phyloP scores from a whole-genome alignment of 2,113 vertebrate species.

The Dolichallabes microphthalmus region DNA sequence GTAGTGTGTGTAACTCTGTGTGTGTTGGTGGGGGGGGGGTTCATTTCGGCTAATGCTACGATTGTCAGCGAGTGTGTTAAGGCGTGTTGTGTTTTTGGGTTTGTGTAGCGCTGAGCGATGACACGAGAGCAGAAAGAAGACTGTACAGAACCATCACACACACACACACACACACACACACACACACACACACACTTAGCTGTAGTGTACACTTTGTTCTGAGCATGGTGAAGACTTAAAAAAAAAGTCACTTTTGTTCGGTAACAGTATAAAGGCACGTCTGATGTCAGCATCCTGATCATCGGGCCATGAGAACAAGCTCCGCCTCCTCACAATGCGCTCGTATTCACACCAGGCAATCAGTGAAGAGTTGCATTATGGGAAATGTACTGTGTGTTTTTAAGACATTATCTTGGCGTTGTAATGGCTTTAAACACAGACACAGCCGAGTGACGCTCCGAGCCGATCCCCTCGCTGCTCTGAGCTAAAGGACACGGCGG shows the following conservation, averaged over 20 bases:
- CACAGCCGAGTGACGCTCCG: not conserved
- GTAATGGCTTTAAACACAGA: slow-evolving; percentile 47
- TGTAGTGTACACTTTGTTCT: slow-evolving; percentile 80
- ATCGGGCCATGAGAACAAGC: slow-evolving; percentile 20
- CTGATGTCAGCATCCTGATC: slow-evolving; percentile 66
- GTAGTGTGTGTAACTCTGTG: not conserved
- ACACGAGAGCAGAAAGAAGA: slow-evolving; percentile 73
- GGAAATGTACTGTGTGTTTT: slow-evolving; percentile 59
- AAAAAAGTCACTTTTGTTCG: slow-evolving; percentile 75
- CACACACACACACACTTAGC: slow-evolving; percentile 65
- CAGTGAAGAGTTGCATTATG: slow-evolving; percentile 30
- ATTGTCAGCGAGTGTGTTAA: slow-evolving; percentile 50
- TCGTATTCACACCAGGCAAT: not conserved
- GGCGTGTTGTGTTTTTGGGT: slow-evolving; percentile 36
- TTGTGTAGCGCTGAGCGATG: slow-evolving; percentile 7
- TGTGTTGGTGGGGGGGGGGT: not conserved
- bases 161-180: slow-evolving; percentile 70
- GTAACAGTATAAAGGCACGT: slow-evolving; percentile 88
- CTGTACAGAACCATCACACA: slow-evolving; percentile 74
- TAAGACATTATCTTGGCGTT: slow-evolving; percentile 69
- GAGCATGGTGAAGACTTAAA: slow-evolving; percentile 81
- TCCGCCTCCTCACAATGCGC: slow-evolving; percentile 16
- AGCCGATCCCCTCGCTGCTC: not conserved
- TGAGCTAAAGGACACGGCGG: slow-evolving; percentile 33
- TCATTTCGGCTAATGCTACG: slow-evolving; percentile 2